Evolutionary conservation across 2,888 invertebrate genomes (phyloP), one percentile per base, ranked within the genome.

Genomic region (Xanthorhoe designata): DNA sequence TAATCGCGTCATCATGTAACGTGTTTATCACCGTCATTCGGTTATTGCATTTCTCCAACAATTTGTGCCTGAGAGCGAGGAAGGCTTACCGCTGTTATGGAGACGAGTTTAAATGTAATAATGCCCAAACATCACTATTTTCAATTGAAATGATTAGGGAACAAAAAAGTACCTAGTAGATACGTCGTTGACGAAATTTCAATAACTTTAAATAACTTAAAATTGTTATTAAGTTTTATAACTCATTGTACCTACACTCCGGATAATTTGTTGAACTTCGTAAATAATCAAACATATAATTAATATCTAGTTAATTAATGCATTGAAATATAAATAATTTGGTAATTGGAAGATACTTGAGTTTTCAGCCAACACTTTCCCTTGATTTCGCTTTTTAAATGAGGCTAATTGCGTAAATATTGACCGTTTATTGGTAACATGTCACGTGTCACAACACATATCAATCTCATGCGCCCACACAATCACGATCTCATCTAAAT

Each of bases 361-460:
- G 38, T 13, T 13, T 13, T 42, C 10, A 13, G 38, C 13, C 35
- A 42, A 42, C 13, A 42, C 38, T 42, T 42, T 42, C 38, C 13
- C 38, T 42, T 38, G 13, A 42, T 13, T 13, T 5, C 13, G 49
- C 49, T 57, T 45, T 1, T 32, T 15, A 15, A 32, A 49, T 17
- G 4, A 17, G 3, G n/a, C 19, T 17, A 24, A 15, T 65, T 65
- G 19, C 38, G 52, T 38, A 57, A 61, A 52, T 13, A 29, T 54
- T 55, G 3, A 55, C 51, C 35, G 56, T 65, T 61, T 52, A 66
- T 66, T 49, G 49, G 49, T 58, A 50, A 49, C 61, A 42, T 57
- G 61, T 66, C 61, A 57, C 24, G 24, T 61, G 66, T 61, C 57
- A 61, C 66, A 66, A 49, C 53, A 66, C 53, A 51, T 51, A 61